Conservation (phyloP, 2,797 vertebrate genomes). For the Argentina silus region DNA sequence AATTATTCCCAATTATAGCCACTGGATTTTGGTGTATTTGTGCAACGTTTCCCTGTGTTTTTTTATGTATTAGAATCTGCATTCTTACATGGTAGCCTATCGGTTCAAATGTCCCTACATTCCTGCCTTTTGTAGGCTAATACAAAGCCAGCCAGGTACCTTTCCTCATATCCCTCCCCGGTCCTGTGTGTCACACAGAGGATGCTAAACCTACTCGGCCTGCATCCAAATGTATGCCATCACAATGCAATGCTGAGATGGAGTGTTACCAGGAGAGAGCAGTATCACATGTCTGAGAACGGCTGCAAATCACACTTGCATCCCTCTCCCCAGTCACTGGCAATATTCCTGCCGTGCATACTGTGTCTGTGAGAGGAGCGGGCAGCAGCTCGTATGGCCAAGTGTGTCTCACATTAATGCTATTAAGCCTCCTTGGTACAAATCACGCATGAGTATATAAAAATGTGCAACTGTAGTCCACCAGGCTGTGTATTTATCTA, state of each 20-base stretch:
- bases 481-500: conserved; percentile 3
- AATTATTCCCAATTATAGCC: too few species aligned
- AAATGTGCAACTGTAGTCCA: conserved; percentile 24
- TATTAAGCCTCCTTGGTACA: neutral
- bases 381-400: conserved; percentile 18
- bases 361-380: conserved; percentile 17
- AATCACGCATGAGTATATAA: conserved; percentile 27
- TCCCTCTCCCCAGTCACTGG: conserved; percentile 23
- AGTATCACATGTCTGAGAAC: conserved; percentile 52
- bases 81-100: too few species aligned
- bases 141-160: neutral
- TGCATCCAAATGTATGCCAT: conserved; percentile 39
- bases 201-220: conserved; percentile 25
- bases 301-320: conserved; percentile 64
- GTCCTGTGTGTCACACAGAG: neutral
- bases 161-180: neutral
- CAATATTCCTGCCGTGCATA: conserved; percentile 21
- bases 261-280: conserved; percentile 56
- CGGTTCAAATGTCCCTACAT: neutral
- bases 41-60: too few species aligned
- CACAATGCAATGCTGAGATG: conserved; percentile 40
- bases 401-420: conserved; percentile 39
- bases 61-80: too few species aligned
- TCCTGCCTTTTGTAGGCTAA: neutral
- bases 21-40: too few species aligned